These are phyloP conservation scores for Mus spretus DNA, from an alignment of 2,797 vertebrate genomes.

Conservation along the genomic window DNA sequence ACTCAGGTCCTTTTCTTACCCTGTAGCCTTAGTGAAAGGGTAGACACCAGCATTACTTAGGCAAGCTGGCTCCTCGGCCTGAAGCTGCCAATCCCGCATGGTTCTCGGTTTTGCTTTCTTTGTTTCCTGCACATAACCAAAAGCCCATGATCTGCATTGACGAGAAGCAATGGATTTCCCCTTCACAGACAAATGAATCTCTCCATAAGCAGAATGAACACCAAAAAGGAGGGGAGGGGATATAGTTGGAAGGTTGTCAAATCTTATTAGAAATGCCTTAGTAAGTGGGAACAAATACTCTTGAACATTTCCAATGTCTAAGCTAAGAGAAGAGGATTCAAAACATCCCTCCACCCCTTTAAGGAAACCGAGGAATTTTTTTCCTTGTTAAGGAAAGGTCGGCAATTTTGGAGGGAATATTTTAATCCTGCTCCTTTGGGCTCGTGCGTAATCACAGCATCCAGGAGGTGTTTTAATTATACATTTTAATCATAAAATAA, in stretches of 20 bases:
- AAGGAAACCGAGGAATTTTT: not conserved
- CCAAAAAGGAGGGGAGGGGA: not conserved
- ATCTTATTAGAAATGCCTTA: not conserved
- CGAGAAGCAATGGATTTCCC: not conserved
- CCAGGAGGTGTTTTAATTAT: constrained; percentile 33
- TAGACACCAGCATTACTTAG: not conserved
- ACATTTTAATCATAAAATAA: constrained; percentile 39
- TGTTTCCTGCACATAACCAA: not conserved
- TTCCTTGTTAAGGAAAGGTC: not conserved
- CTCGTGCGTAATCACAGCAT: not conserved
- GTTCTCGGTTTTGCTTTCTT: not conserved
- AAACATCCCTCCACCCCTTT: not conserved
- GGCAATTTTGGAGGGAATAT: not conserved
- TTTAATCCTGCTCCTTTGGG: not conserved
- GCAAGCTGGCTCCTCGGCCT: not conserved
- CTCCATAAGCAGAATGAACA: constrained; percentile 11
- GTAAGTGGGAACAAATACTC: constrained; percentile 6
- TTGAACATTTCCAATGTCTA: not conserved
- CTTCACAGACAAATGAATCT: not conserved
- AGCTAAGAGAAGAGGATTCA: not conserved
- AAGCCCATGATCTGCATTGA: not conserved
- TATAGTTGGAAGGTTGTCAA: not conserved
- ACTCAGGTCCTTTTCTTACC: not conserved
- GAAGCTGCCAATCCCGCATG: not conserved
- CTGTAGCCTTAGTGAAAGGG: not conserved